phyloP scores from a whole-genome alignment of 1,140 invertebrate species.

The Caenorhabditis briggsae region DNA sequence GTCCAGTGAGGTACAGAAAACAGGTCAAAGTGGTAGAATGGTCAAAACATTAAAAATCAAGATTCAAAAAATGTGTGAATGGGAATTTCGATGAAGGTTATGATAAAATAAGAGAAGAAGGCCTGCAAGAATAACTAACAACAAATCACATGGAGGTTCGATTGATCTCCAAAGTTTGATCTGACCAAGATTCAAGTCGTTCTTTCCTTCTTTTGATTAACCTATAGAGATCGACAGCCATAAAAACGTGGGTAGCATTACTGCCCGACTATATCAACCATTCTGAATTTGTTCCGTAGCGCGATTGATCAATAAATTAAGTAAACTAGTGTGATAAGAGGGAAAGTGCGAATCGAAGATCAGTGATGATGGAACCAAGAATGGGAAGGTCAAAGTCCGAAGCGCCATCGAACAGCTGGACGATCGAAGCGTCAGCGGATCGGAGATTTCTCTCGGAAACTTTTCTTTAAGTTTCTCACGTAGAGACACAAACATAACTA shows the following conservation, averaged over 20 bases:
- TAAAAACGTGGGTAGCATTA: conserved; percentile 28
- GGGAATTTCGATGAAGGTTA: not conserved
- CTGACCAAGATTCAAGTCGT: not conserved
- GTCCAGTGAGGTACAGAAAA: not conserved
- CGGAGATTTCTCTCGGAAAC: not conserved
- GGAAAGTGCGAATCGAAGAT: conserved; percentile 16
- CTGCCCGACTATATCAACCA: not conserved
- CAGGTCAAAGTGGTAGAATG: not conserved
- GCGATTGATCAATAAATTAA: conserved; percentile 27
- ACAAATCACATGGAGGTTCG: not conserved
- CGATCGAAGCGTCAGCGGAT: conserved; percentile 3
- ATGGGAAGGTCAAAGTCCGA: conserved; percentile 29
- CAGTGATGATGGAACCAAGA: conserved; percentile 17
- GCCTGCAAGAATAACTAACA: conserved; percentile 22
- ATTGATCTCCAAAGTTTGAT: conserved; percentile 44
- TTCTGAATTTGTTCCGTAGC: not conserved
- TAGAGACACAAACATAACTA: not conserved
- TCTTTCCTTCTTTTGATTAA: not conserved
- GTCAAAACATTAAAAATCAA: conserved; percentile 28
- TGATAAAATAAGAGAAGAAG: not conserved
- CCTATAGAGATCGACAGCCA: not conserved
- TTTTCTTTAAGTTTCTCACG: conserved; percentile 34
- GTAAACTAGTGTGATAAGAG: conserved; percentile 1
- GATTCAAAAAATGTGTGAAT: not conserved
- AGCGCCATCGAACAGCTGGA: not conserved